Conservation (phyloP, 2,888 invertebrate species). For the Steinernema scapterisci region DNA sequence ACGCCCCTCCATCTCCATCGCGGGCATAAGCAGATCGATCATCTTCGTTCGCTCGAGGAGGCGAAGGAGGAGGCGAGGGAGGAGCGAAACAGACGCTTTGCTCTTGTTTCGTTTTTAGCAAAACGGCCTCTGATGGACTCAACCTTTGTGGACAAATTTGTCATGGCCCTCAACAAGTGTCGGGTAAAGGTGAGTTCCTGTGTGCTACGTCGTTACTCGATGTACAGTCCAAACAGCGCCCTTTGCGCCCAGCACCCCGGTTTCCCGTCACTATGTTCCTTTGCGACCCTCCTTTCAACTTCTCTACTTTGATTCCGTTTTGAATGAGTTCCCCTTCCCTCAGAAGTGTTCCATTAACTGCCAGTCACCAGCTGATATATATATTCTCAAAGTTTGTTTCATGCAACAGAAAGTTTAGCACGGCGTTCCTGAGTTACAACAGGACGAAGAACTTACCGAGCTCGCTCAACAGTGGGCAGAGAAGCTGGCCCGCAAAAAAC, state of each 20-base stretch:
- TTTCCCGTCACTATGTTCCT: not conserved
- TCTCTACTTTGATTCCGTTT: too few relatives aligned
- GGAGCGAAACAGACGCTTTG: slow-evolving; percentile 18
- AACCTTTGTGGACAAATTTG: slow-evolving; percentile 43
- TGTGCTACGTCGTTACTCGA: not conserved
- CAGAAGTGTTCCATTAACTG: too few relatives aligned
- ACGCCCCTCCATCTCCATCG: slow-evolving; percentile 24
- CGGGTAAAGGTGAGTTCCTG: slow-evolving; percentile 40
- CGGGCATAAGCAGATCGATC: slow-evolving; percentile 30
- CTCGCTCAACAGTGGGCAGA: slow-evolving; percentile 71
- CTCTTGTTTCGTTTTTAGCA: slow-evolving; percentile 10
- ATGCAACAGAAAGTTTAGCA: slow-evolving; percentile 57
- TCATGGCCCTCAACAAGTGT: slow-evolving; percentile 43
- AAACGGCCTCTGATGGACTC: slow-evolving; percentile 29
- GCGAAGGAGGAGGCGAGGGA: not conserved
- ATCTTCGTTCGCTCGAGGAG: slow-evolving; percentile 2
- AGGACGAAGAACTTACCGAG: slow-evolving; percentile 67
- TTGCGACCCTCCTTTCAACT: not conserved
- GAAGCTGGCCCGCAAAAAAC: slow-evolving; percentile 66
- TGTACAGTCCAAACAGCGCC: not conserved
- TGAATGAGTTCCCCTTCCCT: too few relatives aligned
- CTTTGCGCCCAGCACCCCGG: not conserved
- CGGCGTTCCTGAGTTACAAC: slow-evolving; percentile 62
- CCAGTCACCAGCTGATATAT: too few relatives aligned
- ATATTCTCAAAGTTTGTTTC: too few relatives aligned